Percentiles rank a stretch among this genome's conserved stretches.
Conservation (phyloP, 2,113 vertebrate species). For the Cyanoderma ruficeps region DNA sequence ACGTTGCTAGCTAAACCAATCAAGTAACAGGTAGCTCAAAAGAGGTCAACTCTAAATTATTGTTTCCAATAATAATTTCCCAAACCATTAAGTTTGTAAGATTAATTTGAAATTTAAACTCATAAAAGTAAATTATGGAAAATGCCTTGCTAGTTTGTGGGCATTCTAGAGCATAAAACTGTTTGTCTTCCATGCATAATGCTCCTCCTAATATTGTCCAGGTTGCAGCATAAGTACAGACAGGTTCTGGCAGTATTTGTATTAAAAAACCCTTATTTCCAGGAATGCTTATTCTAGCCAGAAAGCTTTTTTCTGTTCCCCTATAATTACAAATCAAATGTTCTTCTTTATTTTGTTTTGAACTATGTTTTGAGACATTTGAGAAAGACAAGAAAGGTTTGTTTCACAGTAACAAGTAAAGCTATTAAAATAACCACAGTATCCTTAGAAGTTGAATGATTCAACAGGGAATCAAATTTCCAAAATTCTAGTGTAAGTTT, state of each 20-base stretch:
- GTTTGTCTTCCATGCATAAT: neutral
- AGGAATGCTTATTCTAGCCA: neutral
- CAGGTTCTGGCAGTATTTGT: neutral
- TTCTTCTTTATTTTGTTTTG: neutral
- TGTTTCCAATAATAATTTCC: slow-evolving; percentile 72
- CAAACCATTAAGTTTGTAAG: slow-evolving; percentile 67
- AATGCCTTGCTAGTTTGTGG: slow-evolving; percentile 2
- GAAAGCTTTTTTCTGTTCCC: fast-evolving
- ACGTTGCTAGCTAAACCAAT: slow-evolving; percentile 51
- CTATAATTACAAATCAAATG: fast-evolving
- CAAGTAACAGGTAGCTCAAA: slow-evolving; percentile 47
- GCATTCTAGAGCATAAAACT: neutral
- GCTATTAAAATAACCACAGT: neutral
- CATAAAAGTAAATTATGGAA: slow-evolving; percentile 68
- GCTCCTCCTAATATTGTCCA: neutral
- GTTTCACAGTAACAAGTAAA: neutral
- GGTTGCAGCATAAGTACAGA: neutral
- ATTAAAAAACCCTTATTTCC: neutral
- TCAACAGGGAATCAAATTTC: neutral
- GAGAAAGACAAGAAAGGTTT: neutral
- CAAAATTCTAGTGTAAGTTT: neutral
- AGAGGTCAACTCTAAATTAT: slow-evolving; percentile 71
- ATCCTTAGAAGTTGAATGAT: neutral
- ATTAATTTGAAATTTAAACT: slow-evolving; percentile 61
- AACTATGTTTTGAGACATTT: neutral